Conservation (phyloP, 2,888 invertebrate species). For the Caenorhabditis sp. region DNA sequence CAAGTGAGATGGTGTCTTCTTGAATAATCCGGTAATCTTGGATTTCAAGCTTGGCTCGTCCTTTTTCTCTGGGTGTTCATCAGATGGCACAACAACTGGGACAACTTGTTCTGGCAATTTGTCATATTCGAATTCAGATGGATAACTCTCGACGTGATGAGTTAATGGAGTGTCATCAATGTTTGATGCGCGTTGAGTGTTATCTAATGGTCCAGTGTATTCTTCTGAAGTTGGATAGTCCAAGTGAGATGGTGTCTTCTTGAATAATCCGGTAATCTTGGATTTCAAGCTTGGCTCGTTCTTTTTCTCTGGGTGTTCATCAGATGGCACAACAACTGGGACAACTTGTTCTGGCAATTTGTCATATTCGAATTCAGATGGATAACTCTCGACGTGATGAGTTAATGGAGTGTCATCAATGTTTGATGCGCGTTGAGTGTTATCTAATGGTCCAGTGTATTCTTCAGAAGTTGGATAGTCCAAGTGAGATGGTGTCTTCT, state of each 20-base stretch:
- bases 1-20: conserved; percentile 19
- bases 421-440: background rate
- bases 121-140: conserved; percentile 1
- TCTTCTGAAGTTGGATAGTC: background rate
- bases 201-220: background rate
- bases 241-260: background rate
- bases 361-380: conserved; percentile 1
- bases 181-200: background rate
- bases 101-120: background rate
- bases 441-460: background rate
- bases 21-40: conserved; percentile 1
- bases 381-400: background rate
- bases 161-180: background rate
- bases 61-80: background rate
- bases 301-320: background rate
- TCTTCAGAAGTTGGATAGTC: background rate
- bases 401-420: background rate
- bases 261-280: conserved; percentile 1
- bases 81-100: background rate
- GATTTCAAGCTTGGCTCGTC: background rate
- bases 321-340: background rate
- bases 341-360: background rate
- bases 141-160: background rate
- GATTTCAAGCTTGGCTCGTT: background rate
- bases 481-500: background rate